Evolutionary conservation across 1,140 invertebrate species (phyloP).

Genomic region (Phortica variegata): DNA sequence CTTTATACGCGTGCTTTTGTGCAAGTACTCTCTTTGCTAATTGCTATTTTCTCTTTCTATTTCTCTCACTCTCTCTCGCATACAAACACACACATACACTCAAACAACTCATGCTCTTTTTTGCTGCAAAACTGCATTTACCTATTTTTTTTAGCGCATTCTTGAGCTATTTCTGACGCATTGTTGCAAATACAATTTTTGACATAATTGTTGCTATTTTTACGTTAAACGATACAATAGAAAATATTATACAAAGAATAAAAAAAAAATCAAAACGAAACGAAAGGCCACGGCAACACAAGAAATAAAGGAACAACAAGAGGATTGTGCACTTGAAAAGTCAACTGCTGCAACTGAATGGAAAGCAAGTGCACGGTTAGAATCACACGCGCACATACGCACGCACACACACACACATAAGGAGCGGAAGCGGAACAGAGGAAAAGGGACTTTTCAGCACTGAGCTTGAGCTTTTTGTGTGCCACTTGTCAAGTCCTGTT

Average conservation of each 20-base stretch:
- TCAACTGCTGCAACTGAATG: background rate
- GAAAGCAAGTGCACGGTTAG: background rate
- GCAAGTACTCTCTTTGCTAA: no score
- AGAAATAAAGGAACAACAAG: no score
- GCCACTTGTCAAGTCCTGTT: no score
- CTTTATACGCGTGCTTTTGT: no score
- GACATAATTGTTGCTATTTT: background rate
- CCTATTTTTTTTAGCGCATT: background rate
- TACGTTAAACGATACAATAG: background rate
- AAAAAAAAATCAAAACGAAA: slow-evolving; percentile 6
- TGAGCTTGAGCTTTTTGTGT: background rate
- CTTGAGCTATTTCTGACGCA: background rate
- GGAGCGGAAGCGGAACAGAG: slow-evolving; percentile 6
- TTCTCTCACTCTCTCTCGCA: background rate
- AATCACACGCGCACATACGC: slow-evolving; percentile 6
- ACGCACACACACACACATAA: slow-evolving; percentile 1
- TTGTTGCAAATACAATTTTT: background rate
- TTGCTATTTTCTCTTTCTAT: background rate
- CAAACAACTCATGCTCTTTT: background rate
- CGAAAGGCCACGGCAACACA: no score
- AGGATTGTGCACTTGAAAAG: slow-evolving; percentile 31
- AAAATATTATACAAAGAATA: background rate
- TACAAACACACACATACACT: background rate
- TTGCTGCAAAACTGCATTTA: no score
- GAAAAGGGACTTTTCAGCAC: slow-evolving; percentile 2